phyloP scores from a whole-genome alignment of 2,888 invertebrate genomes.

The Geotrupes spiniger region DNA sequence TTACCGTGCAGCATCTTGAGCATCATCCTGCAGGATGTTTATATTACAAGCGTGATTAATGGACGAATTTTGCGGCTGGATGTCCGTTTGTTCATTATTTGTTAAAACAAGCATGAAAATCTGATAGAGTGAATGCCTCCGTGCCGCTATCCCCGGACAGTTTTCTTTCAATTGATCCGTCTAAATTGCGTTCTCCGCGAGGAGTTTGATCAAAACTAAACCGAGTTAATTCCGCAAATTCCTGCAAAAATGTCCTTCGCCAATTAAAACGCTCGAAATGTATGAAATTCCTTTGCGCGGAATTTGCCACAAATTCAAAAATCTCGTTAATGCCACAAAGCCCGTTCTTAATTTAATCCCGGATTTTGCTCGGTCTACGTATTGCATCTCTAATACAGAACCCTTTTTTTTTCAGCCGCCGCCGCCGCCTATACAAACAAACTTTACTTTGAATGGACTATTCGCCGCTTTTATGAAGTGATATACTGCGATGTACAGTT shows the following conservation, averaged over 20 bases:
- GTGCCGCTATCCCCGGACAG: not conserved
- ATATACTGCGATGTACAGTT: not conserved
- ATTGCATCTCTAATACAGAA: constrained; percentile 22
- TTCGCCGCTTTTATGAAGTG: not conserved
- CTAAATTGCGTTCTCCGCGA: not conserved
- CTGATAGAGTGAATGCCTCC: not conserved
- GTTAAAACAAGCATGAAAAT: constrained; percentile 23
- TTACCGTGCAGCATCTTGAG: constrained; percentile 36
- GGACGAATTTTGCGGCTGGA: constrained; percentile 29
- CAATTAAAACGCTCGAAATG: constrained; percentile 21
- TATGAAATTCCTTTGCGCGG: constrained; percentile 19
- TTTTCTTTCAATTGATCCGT: not conserved
- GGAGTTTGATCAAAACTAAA: not conserved
- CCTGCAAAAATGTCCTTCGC: constrained; percentile 12
- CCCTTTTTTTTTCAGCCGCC: constrained; percentile 12
- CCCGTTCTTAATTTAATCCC: constrained; percentile 22
- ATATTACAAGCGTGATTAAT: constrained; percentile 38
- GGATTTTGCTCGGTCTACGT: constrained; percentile 16
- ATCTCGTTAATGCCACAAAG: constrained; percentile 22
- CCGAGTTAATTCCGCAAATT: not conserved
- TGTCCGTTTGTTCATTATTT: constrained; percentile 35
- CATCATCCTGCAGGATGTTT: constrained; percentile 36
- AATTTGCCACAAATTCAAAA: constrained; percentile 18
- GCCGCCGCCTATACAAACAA: not conserved
- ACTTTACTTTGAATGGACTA: not conserved